A percentile compares a stretch with the other conserved stretches of the same genome.
Conservation (phyloP, 2,113 vertebrate genomes). For the Apodemus sylvaticus region DNA sequence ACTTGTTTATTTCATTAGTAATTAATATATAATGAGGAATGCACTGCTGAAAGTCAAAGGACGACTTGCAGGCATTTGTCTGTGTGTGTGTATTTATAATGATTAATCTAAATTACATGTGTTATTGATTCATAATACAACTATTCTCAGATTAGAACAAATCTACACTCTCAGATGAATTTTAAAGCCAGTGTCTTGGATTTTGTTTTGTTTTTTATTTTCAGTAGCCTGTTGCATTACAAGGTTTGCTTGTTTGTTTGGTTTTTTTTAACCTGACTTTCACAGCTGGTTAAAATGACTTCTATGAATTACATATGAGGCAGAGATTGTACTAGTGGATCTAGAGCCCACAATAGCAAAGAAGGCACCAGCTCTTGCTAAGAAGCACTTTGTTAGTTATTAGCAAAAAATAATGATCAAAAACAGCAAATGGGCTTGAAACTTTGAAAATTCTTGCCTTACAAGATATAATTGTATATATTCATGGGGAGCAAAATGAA, state of each 20-base stretch:
- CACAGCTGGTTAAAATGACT: background rate
- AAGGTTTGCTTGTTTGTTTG: background rate
- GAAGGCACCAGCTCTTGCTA: background rate
- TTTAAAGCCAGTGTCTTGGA: background rate
- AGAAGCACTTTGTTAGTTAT: background rate
- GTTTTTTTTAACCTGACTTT: slow-evolving; percentile 1
- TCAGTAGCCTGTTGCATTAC: background rate
- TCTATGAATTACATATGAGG: background rate
- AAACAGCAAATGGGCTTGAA: background rate
- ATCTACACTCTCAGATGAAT: background rate
- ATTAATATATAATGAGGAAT: background rate
- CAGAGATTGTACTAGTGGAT: background rate
- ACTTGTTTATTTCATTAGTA: background rate
- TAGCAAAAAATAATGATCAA: slow-evolving; percentile 48
- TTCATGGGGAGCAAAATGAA: background rate
- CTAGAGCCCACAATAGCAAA: background rate
- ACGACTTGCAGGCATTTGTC: background rate
- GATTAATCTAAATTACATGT: background rate
- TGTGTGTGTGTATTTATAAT: background rate
- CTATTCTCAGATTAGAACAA: background rate
- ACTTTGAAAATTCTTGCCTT: slow-evolving; percentile 7
- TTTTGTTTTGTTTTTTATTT: background rate
- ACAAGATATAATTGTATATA: background rate
- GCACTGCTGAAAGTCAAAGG: background rate
- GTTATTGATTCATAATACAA: background rate